phyloP scores from a whole-genome alignment of 2,797 vertebrate species.

The Chiloscyllium punctatum region DNA sequence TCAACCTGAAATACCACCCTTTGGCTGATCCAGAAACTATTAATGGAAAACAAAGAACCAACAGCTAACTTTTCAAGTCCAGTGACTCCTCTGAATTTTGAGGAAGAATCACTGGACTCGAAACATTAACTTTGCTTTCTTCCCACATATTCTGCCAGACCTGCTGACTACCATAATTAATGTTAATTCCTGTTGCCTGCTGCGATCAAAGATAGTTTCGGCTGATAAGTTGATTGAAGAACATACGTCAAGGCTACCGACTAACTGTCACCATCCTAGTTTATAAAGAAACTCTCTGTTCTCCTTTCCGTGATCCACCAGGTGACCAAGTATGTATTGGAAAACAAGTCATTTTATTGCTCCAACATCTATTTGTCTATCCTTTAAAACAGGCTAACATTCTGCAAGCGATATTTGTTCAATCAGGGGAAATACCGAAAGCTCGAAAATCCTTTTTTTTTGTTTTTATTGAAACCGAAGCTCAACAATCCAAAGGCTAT shows the following conservation, averaged over 20 bases:
- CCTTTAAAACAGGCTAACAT: neutral
- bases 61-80: too few relatives aligned
- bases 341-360: neutral
- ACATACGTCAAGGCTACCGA: neutral
- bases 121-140: too few relatives aligned
- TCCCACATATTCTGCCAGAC: too few relatives aligned
- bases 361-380: neutral
- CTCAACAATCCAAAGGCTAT: neutral
- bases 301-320: neutral
- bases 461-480: too few relatives aligned
- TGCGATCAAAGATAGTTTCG: neutral
- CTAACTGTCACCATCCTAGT: neutral
- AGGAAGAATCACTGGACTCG: too few relatives aligned
- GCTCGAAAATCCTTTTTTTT: neutral
- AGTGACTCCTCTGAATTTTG: too few relatives aligned
- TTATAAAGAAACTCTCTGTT: neutral
- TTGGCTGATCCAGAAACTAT: too few relatives aligned
- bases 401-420: neutral
- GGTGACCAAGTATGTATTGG: neutral
- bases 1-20: too few relatives aligned
- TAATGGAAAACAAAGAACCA: too few relatives aligned
- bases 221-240: neutral
- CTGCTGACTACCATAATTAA: neutral
- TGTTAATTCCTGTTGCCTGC: too few relatives aligned
- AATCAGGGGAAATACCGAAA: too few relatives aligned